These are phyloP conservation scores for Rhinogobio ventralis DNA, from an alignment of 2,797 vertebrate genomes.

Conservation along the genomic window DNA sequence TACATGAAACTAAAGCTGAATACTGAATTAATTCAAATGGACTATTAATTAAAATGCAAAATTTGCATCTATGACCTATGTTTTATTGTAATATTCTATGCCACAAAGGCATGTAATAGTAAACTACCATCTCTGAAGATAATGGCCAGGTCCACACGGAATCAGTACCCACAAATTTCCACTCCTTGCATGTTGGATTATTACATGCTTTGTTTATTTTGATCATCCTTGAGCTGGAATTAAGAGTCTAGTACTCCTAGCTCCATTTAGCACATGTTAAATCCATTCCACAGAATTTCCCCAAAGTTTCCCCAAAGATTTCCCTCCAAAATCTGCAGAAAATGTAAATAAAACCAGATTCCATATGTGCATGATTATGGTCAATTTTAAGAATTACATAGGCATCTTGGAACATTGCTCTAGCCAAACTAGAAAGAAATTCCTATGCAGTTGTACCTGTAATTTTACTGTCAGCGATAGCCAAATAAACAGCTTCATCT, in stretches of 20 bases:
- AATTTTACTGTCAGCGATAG: background rate
- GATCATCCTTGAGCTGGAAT: background rate
- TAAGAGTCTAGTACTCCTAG: background rate
- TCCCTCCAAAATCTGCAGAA: background rate
- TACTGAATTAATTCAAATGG: too few species aligned
- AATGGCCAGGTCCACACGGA: background rate
- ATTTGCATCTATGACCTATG: too few species aligned
- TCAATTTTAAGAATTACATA: background rate
- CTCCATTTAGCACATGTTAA: background rate
- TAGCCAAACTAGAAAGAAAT: background rate
- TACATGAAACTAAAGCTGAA: too few species aligned
- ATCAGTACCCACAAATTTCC: too few species aligned
- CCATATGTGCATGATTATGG: background rate
- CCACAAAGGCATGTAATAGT: background rate
- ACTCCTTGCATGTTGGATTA: background rate
- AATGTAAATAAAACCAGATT: background rate
- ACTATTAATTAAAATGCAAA: too few species aligned
- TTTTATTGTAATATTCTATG: too few species aligned
- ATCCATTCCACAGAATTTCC: background rate
- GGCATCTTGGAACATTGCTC: background rate
- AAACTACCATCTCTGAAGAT: background rate
- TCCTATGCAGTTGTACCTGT: background rate
- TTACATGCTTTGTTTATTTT: background rate
- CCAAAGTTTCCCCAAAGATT: background rate
- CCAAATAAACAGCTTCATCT: background rate